Evolutionary conservation across 23 tunicate genomes (phyloP), one percentile per base, ranked within the genome.

Genomic region (Ciona savignyi): DNA sequence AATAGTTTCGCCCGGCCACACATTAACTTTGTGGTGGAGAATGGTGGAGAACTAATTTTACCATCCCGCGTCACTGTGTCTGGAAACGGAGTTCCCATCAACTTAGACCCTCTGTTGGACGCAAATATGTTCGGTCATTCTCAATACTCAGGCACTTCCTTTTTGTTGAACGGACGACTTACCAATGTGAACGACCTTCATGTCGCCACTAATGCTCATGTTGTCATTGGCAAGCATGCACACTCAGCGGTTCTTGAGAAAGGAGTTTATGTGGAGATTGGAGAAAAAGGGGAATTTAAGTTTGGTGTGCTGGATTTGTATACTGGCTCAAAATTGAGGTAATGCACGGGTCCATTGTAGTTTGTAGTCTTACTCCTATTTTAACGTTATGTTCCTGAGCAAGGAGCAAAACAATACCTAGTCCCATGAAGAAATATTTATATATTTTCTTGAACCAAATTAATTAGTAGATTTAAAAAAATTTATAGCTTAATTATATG

Each of bases 241-340:
- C 77, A 73, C n/a, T 73, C 77, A 0, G 77, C 77, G 23, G 34
- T 73, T 15, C 3, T 51, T 15, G 77, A 73, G 77, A 73, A 73
- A 26, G 77, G 77, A 0, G 77, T 27, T 51, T 73, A 73, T 30
- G 77, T 73, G 66, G 48, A 2, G 34, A 73, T 73, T 29, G 77
- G 77, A 25, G 65, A 56, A 27, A 3, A 65, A 20, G 77, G 77
- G 0, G 61, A 73, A 29, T 56, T 73, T 29, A 31, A 33, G 15
- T 73, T 73, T 29, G 65, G 66, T 0, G 51, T 35, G 23, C 22
- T 73, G n/a, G 77, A 73, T 32, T 30, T 73, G 0, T 60, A 73
- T 26, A 56, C 77, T 6, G 66, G 77, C 19, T 35, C 77, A 0
- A 0, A 26, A 27, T 28, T 73, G 19, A 49, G 66, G 77, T 73